Conservation (phyloP, 1,140 invertebrate genomes). For the Melanaphis sacchari region DNA sequence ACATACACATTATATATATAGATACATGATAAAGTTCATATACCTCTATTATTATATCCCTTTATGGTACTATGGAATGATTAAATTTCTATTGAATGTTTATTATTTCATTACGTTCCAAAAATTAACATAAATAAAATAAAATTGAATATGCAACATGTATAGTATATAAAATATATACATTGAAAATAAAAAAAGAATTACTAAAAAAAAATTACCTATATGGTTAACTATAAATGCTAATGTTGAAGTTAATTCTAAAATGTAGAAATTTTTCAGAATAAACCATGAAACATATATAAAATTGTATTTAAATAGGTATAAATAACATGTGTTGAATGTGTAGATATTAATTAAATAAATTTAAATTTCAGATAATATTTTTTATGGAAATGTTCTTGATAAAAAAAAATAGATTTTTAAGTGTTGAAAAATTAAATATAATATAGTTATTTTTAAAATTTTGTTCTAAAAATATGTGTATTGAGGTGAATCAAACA, state of each 20-base stretch:
- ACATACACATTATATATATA: background rate
- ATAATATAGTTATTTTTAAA: no score
- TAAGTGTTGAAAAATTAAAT: no score
- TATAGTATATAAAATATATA: background rate
- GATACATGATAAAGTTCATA: background rate
- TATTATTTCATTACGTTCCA: background rate
- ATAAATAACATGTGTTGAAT: background rate
- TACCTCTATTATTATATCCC: background rate
- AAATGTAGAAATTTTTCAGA: background rate
- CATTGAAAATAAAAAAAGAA: background rate
- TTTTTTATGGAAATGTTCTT: no score
- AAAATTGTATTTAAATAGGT: background rate
- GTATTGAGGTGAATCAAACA: no score
- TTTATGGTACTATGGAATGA: background rate
- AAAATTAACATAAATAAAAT: background rate
- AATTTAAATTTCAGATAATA: no score
- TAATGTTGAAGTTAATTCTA: background rate
- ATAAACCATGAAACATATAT: background rate
- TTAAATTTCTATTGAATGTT: constrained; percentile 2
- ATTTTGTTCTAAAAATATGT: no score
- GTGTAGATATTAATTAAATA: no score
- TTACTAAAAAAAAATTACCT: no score
- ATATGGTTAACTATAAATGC: background rate
- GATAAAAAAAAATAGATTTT: no score
- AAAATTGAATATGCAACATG: background rate